Conservation (phyloP, 2,113 vertebrate genomes). For the Deroptyus accipitrinus region DNA sequence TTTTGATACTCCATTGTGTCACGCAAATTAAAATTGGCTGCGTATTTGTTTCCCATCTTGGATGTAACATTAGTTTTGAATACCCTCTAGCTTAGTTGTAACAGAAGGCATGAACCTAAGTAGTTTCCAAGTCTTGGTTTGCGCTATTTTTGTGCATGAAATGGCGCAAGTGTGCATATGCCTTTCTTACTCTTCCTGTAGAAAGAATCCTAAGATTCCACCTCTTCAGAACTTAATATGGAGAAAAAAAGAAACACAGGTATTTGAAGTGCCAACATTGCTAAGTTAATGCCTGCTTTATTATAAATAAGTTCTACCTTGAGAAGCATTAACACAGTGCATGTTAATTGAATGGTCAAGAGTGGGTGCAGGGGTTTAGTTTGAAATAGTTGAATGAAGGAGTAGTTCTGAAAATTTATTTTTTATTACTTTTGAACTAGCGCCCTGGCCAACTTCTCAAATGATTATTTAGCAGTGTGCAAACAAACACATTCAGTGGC, state of each 20-base stretch:
- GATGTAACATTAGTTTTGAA: constrained; percentile 63
- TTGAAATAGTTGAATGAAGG: constrained; percentile 71
- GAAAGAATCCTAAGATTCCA: constrained; percentile 54
- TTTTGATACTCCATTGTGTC: constrained; percentile 47
- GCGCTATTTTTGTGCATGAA: constrained; percentile 59
- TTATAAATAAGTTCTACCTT: constrained; percentile 67
- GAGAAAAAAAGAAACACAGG: constrained; percentile 61
- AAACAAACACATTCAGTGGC: constrained; percentile 41
- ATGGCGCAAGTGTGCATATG: constrained; percentile 67
- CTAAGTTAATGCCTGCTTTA: constrained; percentile 73
- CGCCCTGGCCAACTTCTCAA: constrained; percentile 72
- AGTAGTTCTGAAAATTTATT: constrained; percentile 63
- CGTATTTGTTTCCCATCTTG: constrained; percentile 66
- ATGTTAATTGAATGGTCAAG: constrained; percentile 50
- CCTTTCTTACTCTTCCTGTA: constrained; percentile 72
- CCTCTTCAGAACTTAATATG: constrained; percentile 65
- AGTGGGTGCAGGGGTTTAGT: constrained; percentile 63
- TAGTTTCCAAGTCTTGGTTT: constrained; percentile 64
- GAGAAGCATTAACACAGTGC: constrained; percentile 64
- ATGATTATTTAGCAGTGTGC: constrained; percentile 80
- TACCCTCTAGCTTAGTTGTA: constrained; percentile 73
- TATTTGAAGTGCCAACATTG: constrained; percentile 74
- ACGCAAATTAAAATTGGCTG: constrained; percentile 71
- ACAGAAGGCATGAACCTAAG: constrained; percentile 65
- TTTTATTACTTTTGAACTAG: constrained; percentile 54